phyloP scores from a whole-genome alignment of 1,140 invertebrate genomes.

The Drosophila orosa region DNA sequence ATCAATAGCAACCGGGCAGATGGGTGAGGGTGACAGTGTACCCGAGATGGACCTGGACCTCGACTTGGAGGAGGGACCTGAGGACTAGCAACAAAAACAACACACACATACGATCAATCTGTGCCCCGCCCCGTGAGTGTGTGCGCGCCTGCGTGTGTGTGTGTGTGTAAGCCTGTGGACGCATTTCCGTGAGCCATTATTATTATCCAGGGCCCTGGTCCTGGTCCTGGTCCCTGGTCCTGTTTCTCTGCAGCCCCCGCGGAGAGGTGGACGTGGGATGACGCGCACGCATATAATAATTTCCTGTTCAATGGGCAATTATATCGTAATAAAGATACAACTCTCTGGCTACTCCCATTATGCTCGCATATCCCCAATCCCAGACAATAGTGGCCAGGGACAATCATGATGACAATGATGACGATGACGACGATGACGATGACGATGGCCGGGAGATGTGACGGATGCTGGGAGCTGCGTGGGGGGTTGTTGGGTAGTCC shows the following conservation, averaged over 20 bases:
- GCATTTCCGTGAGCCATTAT: slow-evolving; percentile 29
- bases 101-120: slow-evolving; percentile 1
- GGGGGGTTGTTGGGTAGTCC: neutral
- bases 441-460: slow-evolving; percentile 21
- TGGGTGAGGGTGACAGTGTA: slow-evolving; percentile 46
- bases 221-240: slow-evolving; percentile 1
- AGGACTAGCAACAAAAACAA: neutral
- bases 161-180: neutral
- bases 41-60: neutral
- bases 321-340: slow-evolving; percentile 78
- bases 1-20: slow-evolving; percentile 9
- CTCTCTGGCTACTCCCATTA: slow-evolving; percentile 71
- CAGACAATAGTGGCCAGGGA: slow-evolving; percentile 26
- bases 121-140: neutral
- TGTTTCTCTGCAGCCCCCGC: slow-evolving; percentile 8
- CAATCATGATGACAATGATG: slow-evolving; percentile 7
- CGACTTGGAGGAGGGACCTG: neutral
- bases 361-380: slow-evolving; percentile 10
- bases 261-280: slow-evolving; percentile 1
- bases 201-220: slow-evolving; percentile 4
- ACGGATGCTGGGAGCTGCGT: slow-evolving; percentile 2
- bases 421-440: slow-evolving; percentile 17
- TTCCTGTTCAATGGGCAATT: slow-evolving; percentile 83
- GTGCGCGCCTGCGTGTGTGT: neutral
- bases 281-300: slow-evolving; percentile 77